Evolutionary conservation across 2,888 invertebrate species (phyloP), one percentile per base, ranked within the genome.

Genomic region (Pogonocherus hispidulus): DNA sequence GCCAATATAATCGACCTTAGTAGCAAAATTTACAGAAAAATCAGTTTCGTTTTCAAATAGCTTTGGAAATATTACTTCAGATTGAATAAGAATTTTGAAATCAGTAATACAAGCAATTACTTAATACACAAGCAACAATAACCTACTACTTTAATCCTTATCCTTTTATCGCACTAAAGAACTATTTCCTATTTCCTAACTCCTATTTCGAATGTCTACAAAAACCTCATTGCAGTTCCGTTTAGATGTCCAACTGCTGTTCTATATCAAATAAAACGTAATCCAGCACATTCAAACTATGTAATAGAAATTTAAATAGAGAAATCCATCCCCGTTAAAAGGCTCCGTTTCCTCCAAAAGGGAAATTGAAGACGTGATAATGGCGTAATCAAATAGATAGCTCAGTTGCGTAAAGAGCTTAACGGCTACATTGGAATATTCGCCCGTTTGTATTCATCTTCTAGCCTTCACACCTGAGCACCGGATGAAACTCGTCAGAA

Each of bases 371-470:
- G 69, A 73, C 72, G 71, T 72, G 74, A 74, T 76, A 74, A 76
- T 71, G 76, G 71, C 69, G 72, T 74, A 76, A 74, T 76, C 71
- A 76, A 74, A 74, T 76, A 70, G 72, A 74, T 70, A 70, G 72
- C 70, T 47, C 46, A 62, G 59, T 63, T 69, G 51, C 51, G 51
- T 27, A 52, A 52, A 32, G 32, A 27, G 32, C 32, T 52, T 52
- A 52, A 52, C 52, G 27, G 32, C 18, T 46, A 46, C 23, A 23
- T 44, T 57, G 44, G 11, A 44, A 57, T 57, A 56, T 41, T 14
- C 41, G n/a, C 55, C 44, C 44, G 57, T 57, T 57, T 57, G 44
- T 57, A 57, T 57, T 57, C 44, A 44, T 22, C 23, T 23, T 57
- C 20, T 20, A 55, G 35, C 55, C 18, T 20, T n/a, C n/a, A 56